Conservation (phyloP, 2,888 invertebrate genomes). For the Himalopsyche kuldschensis region DNA sequence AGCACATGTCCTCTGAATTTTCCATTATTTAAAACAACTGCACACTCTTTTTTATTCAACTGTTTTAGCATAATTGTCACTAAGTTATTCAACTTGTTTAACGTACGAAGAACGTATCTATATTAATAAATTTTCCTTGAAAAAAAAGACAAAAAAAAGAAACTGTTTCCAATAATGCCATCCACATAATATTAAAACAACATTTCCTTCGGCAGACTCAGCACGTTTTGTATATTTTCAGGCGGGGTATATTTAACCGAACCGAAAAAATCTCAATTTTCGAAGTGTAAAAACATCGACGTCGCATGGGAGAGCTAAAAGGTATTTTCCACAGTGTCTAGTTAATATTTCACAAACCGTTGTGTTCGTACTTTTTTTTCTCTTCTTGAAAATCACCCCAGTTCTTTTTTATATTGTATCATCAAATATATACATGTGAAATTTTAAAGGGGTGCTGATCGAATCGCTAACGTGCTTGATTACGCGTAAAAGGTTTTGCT, state of each 20-base stretch:
- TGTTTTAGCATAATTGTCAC: background rate
- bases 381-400: background rate
- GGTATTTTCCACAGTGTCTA: background rate
- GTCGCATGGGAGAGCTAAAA: background rate
- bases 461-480: background rate
- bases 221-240: background rate
- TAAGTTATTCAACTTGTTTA: background rate
- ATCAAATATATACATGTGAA: background rate
- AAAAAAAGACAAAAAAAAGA: background rate
- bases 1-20: too few species aligned
- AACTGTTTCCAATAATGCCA: background rate
- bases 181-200: background rate
- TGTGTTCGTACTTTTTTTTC: background rate
- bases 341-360: background rate
- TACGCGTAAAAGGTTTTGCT: background rate
- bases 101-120: background rate
- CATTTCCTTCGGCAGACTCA: background rate
- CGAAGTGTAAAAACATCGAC: background rate
- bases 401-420: background rate
- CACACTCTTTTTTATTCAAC: background rate
- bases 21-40: too few species aligned
- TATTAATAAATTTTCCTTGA: background rate
- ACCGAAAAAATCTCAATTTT: background rate
- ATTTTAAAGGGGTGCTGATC: background rate
- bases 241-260: background rate